These are phyloP conservation scores for Apodemus sylvaticus DNA, from an alignment of 2,113 vertebrate genomes.

Conservation along the genomic window DNA sequence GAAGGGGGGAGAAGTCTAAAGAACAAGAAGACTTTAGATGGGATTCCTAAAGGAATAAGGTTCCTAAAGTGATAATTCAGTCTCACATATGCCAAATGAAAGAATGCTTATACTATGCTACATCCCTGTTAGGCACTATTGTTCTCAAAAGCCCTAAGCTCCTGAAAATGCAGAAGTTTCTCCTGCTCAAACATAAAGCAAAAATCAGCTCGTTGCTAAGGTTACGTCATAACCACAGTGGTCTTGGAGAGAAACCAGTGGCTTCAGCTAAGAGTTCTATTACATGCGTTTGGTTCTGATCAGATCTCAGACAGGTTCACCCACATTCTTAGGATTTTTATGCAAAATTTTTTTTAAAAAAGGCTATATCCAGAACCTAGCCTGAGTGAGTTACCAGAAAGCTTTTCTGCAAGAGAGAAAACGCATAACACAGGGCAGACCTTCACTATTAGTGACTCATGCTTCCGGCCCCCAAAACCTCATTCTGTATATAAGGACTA, in stretches of 20 bases:
- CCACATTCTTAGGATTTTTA: slow-evolving; percentile 74
- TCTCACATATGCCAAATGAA: neutral
- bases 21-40: neutral
- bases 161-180: neutral
- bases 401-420: slow-evolving; percentile 61
- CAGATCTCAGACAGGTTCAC: slow-evolving; percentile 75
- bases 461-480: slow-evolving; percentile 64
- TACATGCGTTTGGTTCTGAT: slow-evolving; percentile 67
- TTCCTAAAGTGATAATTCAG: neutral
- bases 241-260: neutral
- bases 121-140: neutral
- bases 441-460: slow-evolving; percentile 84
- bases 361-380: slow-evolving; percentile 67
- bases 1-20: accelerated
- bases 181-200: neutral
- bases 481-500: slow-evolving; percentile 77
- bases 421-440: slow-evolving; percentile 79
- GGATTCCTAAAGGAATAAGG: neutral
- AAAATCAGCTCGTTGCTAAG: neutral
- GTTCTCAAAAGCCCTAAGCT: slow-evolving; percentile 39
- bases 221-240: slow-evolving; percentile 24
- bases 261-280: slow-evolving; percentile 38
- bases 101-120: neutral
- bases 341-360: slow-evolving; percentile 72
- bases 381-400: slow-evolving; percentile 80